Base-by-base conservation (phyloP, 1,140 invertebrate genomes). In the Physella acuta region DNA sequence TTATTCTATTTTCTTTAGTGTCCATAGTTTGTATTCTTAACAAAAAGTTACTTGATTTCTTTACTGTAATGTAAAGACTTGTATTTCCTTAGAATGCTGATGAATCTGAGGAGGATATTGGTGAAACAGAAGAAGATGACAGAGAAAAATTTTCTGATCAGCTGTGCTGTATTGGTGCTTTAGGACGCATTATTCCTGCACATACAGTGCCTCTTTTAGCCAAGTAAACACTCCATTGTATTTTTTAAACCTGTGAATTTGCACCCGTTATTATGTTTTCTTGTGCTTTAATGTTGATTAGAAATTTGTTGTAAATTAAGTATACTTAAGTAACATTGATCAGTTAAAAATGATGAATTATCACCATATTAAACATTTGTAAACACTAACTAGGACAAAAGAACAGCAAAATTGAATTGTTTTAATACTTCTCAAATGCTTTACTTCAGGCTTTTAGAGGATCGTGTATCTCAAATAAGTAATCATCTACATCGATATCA, bases 111-210 rank as follows among this genome's bases (percentile, higher is more conserved):
- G 88, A 90, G 71, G 90, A 91, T 73, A 87, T 90, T 61, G 89
- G 91, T 75, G 89, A 90, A 72, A 84, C 84, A 28, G 91, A 92
- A 79, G 90, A 92, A 76, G 87, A 88, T 78, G 92, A 93, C 80
- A 82, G 88, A 69, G 88, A 88, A 5, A 89, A 88, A 79, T 92
- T 89, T 80, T 87, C 88, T 69, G 89, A 91, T 73, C 90, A 92
- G 75, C 81, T 93, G 33, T 88, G 90, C 82, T 85, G 87, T 36
- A 89, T 92, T 64, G 92, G 90, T 76, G 71, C 84, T 3, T 81
- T 88, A 71, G 85, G 85, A 1, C 81, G 88, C 65, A 73, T 84
- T 33, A 79, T 87, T 61, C 78, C 82, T 61, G 70, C 75, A n/a
- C 78, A 82, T 62, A 79, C 75, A 55, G 66, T 84, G 33, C 77